Conservation (phyloP, 2,113 vertebrate genomes). For the Puntigrus tetrazona region DNA sequence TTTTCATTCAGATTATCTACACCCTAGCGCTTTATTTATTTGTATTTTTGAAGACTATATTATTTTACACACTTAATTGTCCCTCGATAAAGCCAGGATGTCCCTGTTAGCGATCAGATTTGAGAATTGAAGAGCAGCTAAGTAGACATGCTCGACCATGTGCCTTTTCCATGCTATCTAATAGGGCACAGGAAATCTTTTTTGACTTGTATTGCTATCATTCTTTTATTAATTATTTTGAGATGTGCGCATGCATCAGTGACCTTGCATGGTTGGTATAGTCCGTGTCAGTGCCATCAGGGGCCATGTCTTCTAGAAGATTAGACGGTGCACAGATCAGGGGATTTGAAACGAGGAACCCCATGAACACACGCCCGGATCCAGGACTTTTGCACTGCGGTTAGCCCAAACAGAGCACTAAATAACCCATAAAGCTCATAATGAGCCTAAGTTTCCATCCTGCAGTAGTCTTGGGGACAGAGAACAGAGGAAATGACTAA, state of each 20-base stretch:
- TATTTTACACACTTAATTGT: not conserved
- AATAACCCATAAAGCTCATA: conserved; percentile 19
- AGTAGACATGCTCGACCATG: conserved; percentile 10
- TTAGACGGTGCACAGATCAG: conserved; percentile 25
- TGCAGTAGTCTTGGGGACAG: not conserved
- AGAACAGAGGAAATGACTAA: not conserved
- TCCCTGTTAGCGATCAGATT: not conserved
- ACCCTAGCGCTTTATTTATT: not conserved
- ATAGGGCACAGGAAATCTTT: not conserved
- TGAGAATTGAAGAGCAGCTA: not conserved
- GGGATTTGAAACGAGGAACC: conserved; percentile 33
- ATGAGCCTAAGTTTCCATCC: conserved; percentile 10
- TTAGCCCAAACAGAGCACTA: not conserved
- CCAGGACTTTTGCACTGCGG: not conserved
- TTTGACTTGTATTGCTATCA: not conserved
- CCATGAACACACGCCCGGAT: not conserved
- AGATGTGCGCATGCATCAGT: not conserved
- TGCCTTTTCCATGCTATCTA: not conserved
- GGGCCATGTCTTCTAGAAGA: conserved; percentile 32
- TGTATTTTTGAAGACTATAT: not conserved
- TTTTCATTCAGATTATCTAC: not conserved
- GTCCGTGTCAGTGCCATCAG: not conserved
- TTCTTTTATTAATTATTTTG: not conserved
- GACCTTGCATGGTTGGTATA: not conserved
- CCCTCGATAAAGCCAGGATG: conserved; percentile 12